Evolutionary conservation across 2,888 invertebrate genomes (phyloP).

Genomic region (Oscheius sp.): DNA sequence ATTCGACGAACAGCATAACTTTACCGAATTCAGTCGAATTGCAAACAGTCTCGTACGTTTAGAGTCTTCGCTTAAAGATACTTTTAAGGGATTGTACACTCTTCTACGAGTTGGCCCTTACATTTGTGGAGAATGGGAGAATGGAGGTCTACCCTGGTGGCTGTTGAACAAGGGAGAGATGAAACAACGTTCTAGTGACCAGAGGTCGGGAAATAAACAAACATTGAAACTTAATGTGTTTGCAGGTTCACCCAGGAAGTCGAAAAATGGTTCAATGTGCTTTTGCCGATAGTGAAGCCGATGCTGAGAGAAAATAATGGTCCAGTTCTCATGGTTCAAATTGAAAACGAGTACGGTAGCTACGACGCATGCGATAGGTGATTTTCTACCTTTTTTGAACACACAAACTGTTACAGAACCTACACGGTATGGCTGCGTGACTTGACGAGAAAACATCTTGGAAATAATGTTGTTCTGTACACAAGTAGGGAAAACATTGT

Average conservation of each 20-base stretch:
- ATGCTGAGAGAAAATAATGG: conserved; percentile 76
- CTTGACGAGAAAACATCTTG: conserved; percentile 78
- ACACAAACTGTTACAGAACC: conserved; percentile 54
- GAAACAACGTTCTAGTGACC: conserved; percentile 57
- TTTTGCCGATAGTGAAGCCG: conserved; percentile 74
- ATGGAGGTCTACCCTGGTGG: conserved; percentile 69
- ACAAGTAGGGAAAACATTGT: conserved; percentile 73
- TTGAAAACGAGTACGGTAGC: conserved; percentile 79
- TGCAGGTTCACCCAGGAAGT: conserved; percentile 83
- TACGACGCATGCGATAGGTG: conserved; percentile 81
- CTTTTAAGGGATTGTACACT: conserved; percentile 51
- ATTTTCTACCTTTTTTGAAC: not conserved
- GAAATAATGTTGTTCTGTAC: conserved; percentile 82
- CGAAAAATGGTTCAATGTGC: conserved; percentile 73
- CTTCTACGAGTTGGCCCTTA: conserved; percentile 70
- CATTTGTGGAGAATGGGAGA: conserved; percentile 66
- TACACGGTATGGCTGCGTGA: conserved; percentile 82
- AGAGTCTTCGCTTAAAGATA: not conserved
- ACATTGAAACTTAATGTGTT: conserved; percentile 39
- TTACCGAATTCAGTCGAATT: conserved; percentile 56
- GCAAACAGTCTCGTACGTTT: conserved; percentile 24
- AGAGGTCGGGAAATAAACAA: conserved; percentile 37
- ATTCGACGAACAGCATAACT: conserved; percentile 54
- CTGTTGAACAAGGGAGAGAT: conserved; percentile 58
- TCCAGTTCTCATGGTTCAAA: conserved; percentile 76